Percentiles rank a stretch among this genome's conserved stretches.
These are phyloP conservation scores for Syrphus vitripennis DNA, from an alignment of 2,888 invertebrate species.

Conservation along the genomic window DNA sequence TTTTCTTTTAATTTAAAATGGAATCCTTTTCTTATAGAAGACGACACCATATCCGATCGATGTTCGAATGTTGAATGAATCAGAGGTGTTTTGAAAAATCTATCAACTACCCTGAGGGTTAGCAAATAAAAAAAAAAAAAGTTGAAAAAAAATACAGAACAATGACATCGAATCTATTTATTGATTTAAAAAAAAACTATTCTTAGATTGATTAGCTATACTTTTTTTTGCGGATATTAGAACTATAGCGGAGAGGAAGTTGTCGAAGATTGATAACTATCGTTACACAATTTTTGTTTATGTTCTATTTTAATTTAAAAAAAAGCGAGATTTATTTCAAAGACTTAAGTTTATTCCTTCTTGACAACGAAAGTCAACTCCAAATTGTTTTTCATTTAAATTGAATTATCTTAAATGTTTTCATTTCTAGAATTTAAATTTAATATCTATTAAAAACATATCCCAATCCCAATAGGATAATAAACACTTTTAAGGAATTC, in stretches of 20 bases:
- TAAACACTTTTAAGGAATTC: too few relatives aligned
- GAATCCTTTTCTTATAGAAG: conserved; percentile 46
- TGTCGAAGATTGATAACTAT: neutral
- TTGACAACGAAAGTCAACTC: too few relatives aligned
- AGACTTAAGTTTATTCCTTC: too few relatives aligned
- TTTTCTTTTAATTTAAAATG: neutral
- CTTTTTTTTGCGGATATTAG: neutral
- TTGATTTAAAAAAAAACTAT: conserved; percentile 2
- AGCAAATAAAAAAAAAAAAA: neutral
- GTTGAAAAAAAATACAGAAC: neutral
- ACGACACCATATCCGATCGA: conserved; percentile 49
- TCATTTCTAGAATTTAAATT: too few relatives aligned
- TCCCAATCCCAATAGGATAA: too few relatives aligned
- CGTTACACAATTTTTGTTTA: neutral
- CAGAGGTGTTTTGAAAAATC: conserved; percentile 46
- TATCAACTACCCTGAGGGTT: conserved; percentile 25
- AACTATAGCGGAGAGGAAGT: conserved; percentile 2
- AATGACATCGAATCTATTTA: conserved; percentile 41
- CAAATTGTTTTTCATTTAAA: too few relatives aligned
- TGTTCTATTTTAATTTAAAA: neutral
- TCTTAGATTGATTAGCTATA: neutral
- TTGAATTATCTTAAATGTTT: too few relatives aligned
- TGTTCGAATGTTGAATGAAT: conserved; percentile 54
- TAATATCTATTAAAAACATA: too few relatives aligned
- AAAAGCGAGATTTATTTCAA: neutral